A percentile compares a stretch with the other conserved stretches of the same genome.
phyloP scores from a whole-genome alignment of 2,888 invertebrate genomes.

The Endomychus coccineus region DNA sequence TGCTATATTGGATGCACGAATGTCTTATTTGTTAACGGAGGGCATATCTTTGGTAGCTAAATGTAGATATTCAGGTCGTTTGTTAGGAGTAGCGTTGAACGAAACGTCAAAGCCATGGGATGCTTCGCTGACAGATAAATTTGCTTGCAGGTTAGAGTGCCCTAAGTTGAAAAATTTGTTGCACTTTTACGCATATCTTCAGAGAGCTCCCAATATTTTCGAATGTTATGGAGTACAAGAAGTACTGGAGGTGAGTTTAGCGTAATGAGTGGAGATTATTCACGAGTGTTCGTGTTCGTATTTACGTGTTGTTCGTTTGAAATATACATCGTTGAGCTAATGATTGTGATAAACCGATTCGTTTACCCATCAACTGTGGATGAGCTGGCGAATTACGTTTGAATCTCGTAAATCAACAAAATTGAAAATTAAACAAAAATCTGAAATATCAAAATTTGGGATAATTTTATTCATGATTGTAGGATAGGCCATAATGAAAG shows the following conservation, averaged over 20 bases:
- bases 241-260: slow-evolving; percentile 46
- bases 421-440: too few species aligned
- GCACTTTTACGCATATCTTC: slow-evolving; percentile 49
- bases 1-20: slow-evolving; percentile 25
- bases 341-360: too few species aligned
- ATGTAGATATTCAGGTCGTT: slow-evolving; percentile 39
- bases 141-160: slow-evolving; percentile 44
- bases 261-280: background rate
- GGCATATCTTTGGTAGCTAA: slow-evolving; percentile 39
- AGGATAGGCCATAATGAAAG: too few species aligned
- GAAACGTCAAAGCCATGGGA: slow-evolving; percentile 48
- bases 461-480: too few species aligned
- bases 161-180: slow-evolving; percentile 42
- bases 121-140: slow-evolving; percentile 46
- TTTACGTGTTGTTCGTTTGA: too few species aligned
- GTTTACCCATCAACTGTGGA: too few species aligned
- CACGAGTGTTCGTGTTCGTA: background rate
- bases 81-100: slow-evolving; percentile 47
- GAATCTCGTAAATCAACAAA: too few species aligned
- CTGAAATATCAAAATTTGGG: too few species aligned
- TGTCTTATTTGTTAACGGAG: slow-evolving; percentile 32
- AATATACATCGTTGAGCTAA: too few species aligned
- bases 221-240: slow-evolving; percentile 42
- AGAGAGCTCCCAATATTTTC: slow-evolving; percentile 45
- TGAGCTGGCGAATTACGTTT: too few species aligned